phyloP scores from a whole-genome alignment of 2,888 invertebrate species.

The Ptycholaimellus sp. region DNA sequence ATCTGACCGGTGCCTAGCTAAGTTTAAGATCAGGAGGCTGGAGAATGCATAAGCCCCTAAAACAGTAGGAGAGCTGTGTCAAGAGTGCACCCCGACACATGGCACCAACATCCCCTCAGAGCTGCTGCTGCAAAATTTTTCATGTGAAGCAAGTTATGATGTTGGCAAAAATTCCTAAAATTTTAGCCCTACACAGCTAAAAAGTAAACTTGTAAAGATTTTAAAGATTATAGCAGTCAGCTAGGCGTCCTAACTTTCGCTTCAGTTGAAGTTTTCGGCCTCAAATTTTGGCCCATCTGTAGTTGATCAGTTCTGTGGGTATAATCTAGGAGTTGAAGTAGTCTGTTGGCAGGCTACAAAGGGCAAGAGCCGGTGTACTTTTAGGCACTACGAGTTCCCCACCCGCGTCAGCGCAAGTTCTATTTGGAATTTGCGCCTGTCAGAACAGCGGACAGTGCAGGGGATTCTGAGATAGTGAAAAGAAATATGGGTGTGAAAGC shows the following conservation, averaged over 20 bases:
- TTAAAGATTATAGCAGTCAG: too few relatives aligned
- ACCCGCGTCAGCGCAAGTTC: constrained; percentile 27
- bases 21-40: constrained; percentile 31
- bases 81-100: constrained; percentile 27
- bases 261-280: too few relatives aligned
- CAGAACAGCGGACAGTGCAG: constrained; percentile 51
- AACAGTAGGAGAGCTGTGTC: constrained; percentile 28
- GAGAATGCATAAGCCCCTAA: constrained; percentile 30
- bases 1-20: constrained; percentile 27
- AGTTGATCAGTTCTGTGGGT: too few relatives aligned
- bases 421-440: constrained; percentile 40
- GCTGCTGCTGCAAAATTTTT: constrained; percentile 33
- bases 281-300: too few relatives aligned
- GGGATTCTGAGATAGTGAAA: too few relatives aligned
- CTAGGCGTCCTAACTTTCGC: too few relatives aligned
- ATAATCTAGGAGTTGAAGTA: too few relatives aligned
- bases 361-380: constrained; percentile 26
- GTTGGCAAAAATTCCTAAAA: neutral
- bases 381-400: constrained; percentile 30
- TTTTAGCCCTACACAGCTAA: too few relatives aligned
- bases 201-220: too few relatives aligned
- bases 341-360: constrained; percentile 20
- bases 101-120: constrained; percentile 27
- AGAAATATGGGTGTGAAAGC: too few relatives aligned
- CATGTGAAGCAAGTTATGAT: too few relatives aligned